phyloP scores from a whole-genome alignment of 2,113 vertebrate genomes.

The Halichoerus grypus region DNA sequence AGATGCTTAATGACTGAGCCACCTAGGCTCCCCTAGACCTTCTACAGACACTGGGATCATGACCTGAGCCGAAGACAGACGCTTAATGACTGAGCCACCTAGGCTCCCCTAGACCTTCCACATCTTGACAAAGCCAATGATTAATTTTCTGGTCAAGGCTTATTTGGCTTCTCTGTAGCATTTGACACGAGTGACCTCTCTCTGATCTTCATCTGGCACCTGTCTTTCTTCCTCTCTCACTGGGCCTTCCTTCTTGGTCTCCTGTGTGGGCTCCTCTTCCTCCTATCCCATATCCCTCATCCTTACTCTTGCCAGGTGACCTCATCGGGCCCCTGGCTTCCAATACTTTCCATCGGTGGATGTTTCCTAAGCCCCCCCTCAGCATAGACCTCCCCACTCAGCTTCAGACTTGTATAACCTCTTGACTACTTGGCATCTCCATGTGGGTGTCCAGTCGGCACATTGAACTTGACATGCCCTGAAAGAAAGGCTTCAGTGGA shows the following conservation, averaged over 20 bases:
- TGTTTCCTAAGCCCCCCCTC: neutral
- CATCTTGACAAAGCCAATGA: neutral
- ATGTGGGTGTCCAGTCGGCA: neutral
- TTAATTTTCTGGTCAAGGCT: neutral
- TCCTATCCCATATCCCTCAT: neutral
- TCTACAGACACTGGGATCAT: too few species aligned
- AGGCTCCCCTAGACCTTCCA: too few species aligned
- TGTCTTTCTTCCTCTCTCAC: neutral
- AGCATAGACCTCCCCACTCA: neutral
- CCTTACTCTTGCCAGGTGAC: neutral
- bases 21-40: too few species aligned
- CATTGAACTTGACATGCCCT: neutral
- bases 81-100: too few species aligned
- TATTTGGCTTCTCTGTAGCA: neutral
- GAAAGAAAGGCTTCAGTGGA: neutral
- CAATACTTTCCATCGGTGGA: neutral
- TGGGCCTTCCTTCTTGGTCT: neutral
- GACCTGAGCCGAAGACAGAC: too few species aligned
- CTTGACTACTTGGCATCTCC: neutral
- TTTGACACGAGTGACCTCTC: neutral
- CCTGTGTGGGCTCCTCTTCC: neutral
- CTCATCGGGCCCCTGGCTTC: neutral
- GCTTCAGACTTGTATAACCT: neutral
- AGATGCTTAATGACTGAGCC: too few species aligned
- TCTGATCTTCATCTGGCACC: neutral